Evolutionary conservation across 2,797 vertebrate genomes (phyloP).

Genomic region (Melanotaenia pygmaea): DNA sequence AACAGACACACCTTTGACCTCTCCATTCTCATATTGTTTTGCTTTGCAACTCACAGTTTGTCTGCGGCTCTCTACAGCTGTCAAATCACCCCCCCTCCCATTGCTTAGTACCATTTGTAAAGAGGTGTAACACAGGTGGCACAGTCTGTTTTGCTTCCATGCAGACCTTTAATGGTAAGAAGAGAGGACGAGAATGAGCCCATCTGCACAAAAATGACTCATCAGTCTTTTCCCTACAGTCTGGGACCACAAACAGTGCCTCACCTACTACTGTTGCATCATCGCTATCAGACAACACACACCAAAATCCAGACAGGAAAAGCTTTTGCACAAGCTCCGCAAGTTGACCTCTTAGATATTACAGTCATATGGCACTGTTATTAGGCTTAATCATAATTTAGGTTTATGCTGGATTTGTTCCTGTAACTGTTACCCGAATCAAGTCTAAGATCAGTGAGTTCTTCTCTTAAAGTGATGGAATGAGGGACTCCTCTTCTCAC

Average conservation of each 20-base stretch:
- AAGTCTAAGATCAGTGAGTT: slow-evolving; percentile 19
- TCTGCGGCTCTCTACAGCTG: slow-evolving; percentile 38
- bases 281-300: slow-evolving; percentile 13
- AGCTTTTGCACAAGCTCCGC: slow-evolving; percentile 8
- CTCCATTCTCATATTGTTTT: slow-evolving; percentile 10
- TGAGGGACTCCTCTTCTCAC: slow-evolving; percentile 34
- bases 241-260: slow-evolving; percentile 11
- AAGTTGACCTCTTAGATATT: not conserved
- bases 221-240: slow-evolving; percentile 42
- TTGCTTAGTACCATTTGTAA: slow-evolving; percentile 53
- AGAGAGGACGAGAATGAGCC: slow-evolving; percentile 55
- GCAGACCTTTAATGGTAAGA: slow-evolving; percentile 40
- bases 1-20: slow-evolving; percentile 14
- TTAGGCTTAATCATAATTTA: slow-evolving; percentile 8
- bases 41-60: slow-evolving; percentile 21
- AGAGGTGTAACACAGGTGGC: slow-evolving; percentile 45
- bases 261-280: not conserved
- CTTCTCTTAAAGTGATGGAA: slow-evolving; percentile 6
- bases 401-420: slow-evolving; percentile 10
- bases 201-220: slow-evolving; percentile 54
- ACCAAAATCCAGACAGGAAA: slow-evolving; percentile 4
- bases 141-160: slow-evolving; percentile 31
- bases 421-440: slow-evolving; percentile 12
- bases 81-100: slow-evolving; percentile 39
- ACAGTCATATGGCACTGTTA: not conserved